phyloP scores from a whole-genome alignment of 2,113 vertebrate genomes.

The Lichenostomus cassidix region DNA sequence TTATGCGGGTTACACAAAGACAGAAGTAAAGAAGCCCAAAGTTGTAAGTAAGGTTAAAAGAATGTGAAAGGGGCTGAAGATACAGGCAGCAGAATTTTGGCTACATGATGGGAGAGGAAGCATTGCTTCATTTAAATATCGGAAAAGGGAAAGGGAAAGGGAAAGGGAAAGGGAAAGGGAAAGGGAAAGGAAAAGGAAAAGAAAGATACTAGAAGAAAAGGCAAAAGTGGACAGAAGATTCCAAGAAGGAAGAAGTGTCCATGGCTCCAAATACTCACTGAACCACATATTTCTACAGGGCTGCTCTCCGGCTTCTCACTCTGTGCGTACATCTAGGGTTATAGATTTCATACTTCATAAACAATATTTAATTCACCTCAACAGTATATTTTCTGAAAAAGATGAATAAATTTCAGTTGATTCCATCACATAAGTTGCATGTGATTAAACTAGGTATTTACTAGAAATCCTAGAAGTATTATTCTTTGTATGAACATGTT shows the following conservation, averaged over 20 bases:
- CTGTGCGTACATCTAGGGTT: fast-evolving
- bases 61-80: neutral
- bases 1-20: neutral
- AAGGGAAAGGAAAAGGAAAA: neutral
- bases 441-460: neutral
- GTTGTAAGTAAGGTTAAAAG: neutral
- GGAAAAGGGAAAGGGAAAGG: neutral
- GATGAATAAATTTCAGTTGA: neutral
- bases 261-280: neutral
- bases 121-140: neutral
- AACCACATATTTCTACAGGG: neutral
- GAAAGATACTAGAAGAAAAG: neutral
- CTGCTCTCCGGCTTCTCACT: neutral
- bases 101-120: neutral
- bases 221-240: neutral
- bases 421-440: neutral
- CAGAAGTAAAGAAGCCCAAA: neutral
- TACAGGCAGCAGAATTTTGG: neutral
- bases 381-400: neutral
- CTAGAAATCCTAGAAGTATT: neutral
- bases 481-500: neutral
- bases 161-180: neutral
- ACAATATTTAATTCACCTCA: neutral
- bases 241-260: neutral
- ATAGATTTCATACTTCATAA: neutral